Percentiles rank a stretch among this genome's conserved stretches.
Evolutionary conservation across 1,140 invertebrate species (phyloP).

Genomic region (Diachasmimorpha longicaudata): DNA sequence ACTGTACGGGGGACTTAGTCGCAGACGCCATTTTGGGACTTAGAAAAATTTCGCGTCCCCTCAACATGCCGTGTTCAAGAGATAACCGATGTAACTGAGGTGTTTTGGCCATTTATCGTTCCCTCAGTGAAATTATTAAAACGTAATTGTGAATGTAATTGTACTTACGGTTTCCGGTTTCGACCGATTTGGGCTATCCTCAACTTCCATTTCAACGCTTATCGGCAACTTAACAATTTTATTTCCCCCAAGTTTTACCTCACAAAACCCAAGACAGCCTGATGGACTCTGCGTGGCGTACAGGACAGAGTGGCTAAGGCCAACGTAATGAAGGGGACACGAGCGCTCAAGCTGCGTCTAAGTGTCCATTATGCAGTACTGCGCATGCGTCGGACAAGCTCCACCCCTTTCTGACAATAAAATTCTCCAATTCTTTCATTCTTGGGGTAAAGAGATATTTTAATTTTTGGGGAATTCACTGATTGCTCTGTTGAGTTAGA

Average conservation of each 20-base stretch:
- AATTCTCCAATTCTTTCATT: too few relatives aligned
- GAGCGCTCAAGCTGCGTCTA: constrained; percentile 38
- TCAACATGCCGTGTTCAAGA: constrained; percentile 41
- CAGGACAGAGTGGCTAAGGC: neutral
- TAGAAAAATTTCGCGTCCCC: constrained; percentile 75
- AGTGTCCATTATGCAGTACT: constrained; percentile 45
- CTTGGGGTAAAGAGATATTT: too few relatives aligned
- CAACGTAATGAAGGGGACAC: constrained; percentile 24
- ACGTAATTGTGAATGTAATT: constrained; percentile 25
- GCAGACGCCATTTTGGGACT: constrained; percentile 85
- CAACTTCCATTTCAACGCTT: constrained; percentile 49
- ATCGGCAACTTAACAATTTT: constrained; percentile 2
- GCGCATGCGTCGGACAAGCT: constrained; percentile 30
- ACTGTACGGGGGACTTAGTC: constrained; percentile 67
- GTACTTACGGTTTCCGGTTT: constrained; percentile 48
- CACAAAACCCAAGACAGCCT: constrained; percentile 25
- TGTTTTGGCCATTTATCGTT: constrained; percentile 33
- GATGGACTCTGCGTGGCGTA: constrained; percentile 39
- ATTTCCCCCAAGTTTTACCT: neutral
- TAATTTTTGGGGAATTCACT: too few relatives aligned
- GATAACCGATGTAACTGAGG: constrained; percentile 38
- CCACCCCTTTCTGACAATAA: neutral
- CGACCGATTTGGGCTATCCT: constrained; percentile 37
- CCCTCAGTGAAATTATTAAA: constrained; percentile 14
- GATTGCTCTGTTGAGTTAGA: too few relatives aligned